These are phyloP conservation scores for Stenodema calcarata DNA, from an alignment of 2,888 invertebrate genomes.

Conservation along the genomic window DNA sequence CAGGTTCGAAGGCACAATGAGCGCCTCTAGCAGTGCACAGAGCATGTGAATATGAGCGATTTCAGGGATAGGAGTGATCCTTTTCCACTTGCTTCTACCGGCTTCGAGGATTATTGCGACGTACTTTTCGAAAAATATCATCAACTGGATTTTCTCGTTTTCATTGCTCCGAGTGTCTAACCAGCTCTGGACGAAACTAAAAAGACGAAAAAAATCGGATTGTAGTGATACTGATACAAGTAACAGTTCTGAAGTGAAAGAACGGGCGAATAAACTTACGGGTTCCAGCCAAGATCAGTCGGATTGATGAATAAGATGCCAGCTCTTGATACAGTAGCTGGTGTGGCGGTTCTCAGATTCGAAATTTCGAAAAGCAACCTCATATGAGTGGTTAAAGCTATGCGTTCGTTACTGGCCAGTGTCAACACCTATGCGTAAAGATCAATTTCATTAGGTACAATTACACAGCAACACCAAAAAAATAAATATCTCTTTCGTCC, in stretches of 20 bases:
- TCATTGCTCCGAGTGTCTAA: constrained; percentile 76
- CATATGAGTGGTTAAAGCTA: constrained; percentile 88
- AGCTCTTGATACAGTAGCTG: constrained; percentile 93
- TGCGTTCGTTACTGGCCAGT: constrained; percentile 91
- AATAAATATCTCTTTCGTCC: no score
- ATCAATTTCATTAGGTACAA: no score
- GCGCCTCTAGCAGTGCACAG: constrained; percentile 84
- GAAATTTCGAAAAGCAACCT: constrained; percentile 92
- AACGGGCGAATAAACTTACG: constrained; percentile 66
- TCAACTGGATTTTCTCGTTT: constrained; percentile 79
- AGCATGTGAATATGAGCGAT: constrained; percentile 88
- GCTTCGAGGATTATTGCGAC: constrained; percentile 83
- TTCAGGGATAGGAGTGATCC: constrained; percentile 89
- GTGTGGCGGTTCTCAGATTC: constrained; percentile 87
- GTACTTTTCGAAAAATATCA: constrained; percentile 93
- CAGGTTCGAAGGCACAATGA: constrained; percentile 79
- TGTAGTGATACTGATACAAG: background rate
- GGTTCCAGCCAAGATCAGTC: constrained; percentile 93
- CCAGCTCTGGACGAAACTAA: constrained; percentile 85
- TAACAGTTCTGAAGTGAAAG: background rate
- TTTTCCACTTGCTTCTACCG: constrained; percentile 77
- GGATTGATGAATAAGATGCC: constrained; percentile 95
- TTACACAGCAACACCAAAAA: no score
- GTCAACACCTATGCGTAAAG: constrained; percentile 72
- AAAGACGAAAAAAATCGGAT: background rate